A percentile compares a stretch with the other conserved stretches of the same genome.
These are phyloP conservation scores for Micromesistius poutassou DNA, from an alignment of 2,797 vertebrate species.

Conservation along the genomic window DNA sequence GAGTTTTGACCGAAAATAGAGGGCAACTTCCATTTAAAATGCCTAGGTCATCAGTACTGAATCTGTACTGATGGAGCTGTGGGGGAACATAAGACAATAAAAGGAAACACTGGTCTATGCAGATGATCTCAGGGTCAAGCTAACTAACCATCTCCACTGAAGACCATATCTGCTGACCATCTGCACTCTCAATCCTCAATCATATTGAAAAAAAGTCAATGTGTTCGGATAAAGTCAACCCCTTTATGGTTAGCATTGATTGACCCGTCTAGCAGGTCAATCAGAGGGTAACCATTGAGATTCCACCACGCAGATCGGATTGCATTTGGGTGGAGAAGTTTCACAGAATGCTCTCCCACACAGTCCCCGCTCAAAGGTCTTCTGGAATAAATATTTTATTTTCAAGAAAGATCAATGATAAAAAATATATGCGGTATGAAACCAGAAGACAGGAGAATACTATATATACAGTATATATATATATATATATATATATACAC, in stretches of 20 bases:
- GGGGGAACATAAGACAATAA: too few relatives aligned
- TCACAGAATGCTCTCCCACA: not conserved
- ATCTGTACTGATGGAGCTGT: too few relatives aligned
- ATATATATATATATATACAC: not conserved
- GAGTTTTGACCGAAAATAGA: too few relatives aligned
- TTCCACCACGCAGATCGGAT: not conserved
- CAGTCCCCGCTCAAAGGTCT: not conserved
- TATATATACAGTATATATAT: not conserved
- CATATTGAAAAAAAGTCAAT: not conserved
- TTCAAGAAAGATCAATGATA: not conserved
- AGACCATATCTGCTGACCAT: too few relatives aligned
- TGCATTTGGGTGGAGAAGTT: too few relatives aligned
- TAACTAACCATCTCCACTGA: too few relatives aligned
- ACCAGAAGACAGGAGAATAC: not conserved
- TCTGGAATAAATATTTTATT: not conserved
- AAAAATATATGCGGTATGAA: slow-evolving; percentile 1
- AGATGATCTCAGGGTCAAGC: too few relatives aligned
- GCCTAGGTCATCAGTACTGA: too few relatives aligned
- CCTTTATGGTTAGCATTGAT: not conserved
- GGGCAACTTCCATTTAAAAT: too few relatives aligned
- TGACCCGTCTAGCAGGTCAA: not conserved
- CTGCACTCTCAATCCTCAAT: not conserved
- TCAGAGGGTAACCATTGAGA: not conserved
- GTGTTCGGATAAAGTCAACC: not conserved
- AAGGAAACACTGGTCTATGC: too few relatives aligned